Conservation (phyloP, 2,888 invertebrate species). For the Ptychoptera albimana region DNA sequence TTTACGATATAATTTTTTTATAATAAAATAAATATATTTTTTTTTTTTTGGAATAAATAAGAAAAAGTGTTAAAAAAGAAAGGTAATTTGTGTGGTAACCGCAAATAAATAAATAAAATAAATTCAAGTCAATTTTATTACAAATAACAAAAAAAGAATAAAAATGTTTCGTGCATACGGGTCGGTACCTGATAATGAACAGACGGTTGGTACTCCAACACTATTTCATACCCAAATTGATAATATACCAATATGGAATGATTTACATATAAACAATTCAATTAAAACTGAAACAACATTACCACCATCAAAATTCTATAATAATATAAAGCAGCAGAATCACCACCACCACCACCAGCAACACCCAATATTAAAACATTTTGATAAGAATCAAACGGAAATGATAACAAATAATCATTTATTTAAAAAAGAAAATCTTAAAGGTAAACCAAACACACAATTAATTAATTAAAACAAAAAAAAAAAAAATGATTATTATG, state of each 20-base stretch:
- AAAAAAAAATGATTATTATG: too few relatives aligned
- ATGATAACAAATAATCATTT: slow-evolving; percentile 1
- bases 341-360: not conserved
- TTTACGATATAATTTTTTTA: too few relatives aligned
- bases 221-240: slow-evolving; percentile 1
- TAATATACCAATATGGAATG: not conserved
- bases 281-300: too few relatives aligned
- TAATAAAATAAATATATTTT: too few relatives aligned
- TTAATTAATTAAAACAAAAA: too few relatives aligned
- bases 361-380: not conserved
- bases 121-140: too few relatives aligned
- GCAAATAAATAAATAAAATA: too few relatives aligned
- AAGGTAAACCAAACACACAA: slow-evolving; percentile 1
- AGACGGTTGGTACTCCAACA: not conserved
- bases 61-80: too few relatives aligned
- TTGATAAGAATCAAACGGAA: not conserved
- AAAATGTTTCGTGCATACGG: slow-evolving; percentile 5
- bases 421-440: slow-evolving; percentile 2
- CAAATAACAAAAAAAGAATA: not conserved
- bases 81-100: too few relatives aligned
- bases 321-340: not conserved
- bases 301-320: too few relatives aligned
- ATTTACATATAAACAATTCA: too few relatives aligned
- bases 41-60: too few relatives aligned
- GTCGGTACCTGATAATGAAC: slow-evolving; percentile 1